Conservation (phyloP, 2,113 vertebrate species). For the Lota lota region DNA sequence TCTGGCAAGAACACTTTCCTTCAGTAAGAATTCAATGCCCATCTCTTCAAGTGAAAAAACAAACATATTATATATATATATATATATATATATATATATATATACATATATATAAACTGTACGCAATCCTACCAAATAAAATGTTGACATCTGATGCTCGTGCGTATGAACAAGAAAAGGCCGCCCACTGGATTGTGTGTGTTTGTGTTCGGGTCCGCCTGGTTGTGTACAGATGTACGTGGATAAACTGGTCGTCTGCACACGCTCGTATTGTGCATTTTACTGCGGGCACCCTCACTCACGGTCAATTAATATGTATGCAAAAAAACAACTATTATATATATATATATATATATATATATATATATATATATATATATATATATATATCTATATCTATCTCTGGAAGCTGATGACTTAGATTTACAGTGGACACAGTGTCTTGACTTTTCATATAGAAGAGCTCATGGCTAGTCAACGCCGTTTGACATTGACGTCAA, state of each 20-base stretch:
- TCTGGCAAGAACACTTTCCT: slow-evolving; percentile 46
- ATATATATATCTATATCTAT: neutral
- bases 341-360: neutral
- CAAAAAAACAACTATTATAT: neutral
- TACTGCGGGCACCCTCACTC: slow-evolving; percentile 44
- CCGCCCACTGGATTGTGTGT: slow-evolving; percentile 36
- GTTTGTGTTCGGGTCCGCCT: slow-evolving; percentile 38
- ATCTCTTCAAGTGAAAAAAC: slow-evolving; percentile 35
- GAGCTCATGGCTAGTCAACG: too few relatives aligned
- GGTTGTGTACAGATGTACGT: neutral
- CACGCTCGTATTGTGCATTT: slow-evolving; percentile 15
- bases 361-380: neutral
- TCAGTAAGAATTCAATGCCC: slow-evolving; percentile 34
- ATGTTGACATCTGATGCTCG: slow-evolving; percentile 38
- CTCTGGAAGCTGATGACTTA: neutral
- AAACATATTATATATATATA: slow-evolving; percentile 36
- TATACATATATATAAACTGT: slow-evolving; percentile 46
- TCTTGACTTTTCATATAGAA: neutral
- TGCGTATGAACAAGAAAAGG: slow-evolving; percentile 38
- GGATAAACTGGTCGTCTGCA: slow-evolving; percentile 27
- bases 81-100: slow-evolving; percentile 35
- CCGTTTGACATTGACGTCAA: too few relatives aligned
- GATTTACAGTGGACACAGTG: neutral
- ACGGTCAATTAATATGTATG: slow-evolving; percentile 34
- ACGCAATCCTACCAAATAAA: slow-evolving; percentile 63